phyloP scores from a whole-genome alignment of 2,113 vertebrate genomes.

The Spermophilus dauricus region DNA sequence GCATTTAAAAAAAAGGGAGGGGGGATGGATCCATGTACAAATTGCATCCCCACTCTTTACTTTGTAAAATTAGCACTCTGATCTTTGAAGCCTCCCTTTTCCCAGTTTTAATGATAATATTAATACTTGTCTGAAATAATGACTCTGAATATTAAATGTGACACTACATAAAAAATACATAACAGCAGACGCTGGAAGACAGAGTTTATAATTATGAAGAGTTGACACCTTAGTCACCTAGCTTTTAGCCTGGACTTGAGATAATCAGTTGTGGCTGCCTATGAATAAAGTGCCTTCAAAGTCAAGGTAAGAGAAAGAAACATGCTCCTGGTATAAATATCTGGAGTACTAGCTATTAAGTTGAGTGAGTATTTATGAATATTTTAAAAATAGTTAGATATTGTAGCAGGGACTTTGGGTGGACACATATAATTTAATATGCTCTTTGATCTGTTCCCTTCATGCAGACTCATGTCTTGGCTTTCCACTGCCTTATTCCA shows the following conservation, averaged over 20 bases:
- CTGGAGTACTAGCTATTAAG: not conserved
- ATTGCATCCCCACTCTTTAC: too few species aligned
- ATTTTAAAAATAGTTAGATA: not conserved
- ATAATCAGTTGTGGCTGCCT: not conserved
- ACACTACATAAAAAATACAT: not conserved
- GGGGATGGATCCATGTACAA: too few species aligned
- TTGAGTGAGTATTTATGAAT: not conserved
- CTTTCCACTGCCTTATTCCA: not conserved
- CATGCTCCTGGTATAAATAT: not conserved
- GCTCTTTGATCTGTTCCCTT: not conserved
- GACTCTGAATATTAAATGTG: not conserved
- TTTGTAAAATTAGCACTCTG: not conserved
- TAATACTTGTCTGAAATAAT: not conserved
- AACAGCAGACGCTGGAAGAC: not conserved
- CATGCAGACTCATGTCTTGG: not conserved
- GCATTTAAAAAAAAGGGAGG: too few species aligned
- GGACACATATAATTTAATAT: not conserved
- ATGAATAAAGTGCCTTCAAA: not conserved
- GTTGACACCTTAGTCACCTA: not conserved
- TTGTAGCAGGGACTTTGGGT: not conserved
- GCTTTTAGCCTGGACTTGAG: not conserved
- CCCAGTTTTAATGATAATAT: not conserved
- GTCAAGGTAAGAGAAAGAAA: not conserved
- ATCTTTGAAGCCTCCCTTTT: accelerated
- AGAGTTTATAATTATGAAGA: not conserved